phyloP scores from a whole-genome alignment of 2,797 vertebrate species.

The Agapornis canus region DNA sequence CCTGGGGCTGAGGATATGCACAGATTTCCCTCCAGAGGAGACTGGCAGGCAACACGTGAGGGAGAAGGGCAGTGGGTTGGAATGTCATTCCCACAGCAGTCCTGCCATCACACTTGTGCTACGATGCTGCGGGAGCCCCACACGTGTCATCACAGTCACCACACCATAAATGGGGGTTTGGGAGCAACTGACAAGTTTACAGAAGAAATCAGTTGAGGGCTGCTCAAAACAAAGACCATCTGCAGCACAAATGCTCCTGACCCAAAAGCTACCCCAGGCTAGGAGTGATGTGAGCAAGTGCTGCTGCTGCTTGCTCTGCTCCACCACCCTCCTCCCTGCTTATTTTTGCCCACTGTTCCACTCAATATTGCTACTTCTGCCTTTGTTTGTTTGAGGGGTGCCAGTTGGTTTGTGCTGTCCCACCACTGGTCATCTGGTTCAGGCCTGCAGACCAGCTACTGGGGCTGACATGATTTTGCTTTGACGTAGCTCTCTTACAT shows the following conservation, averaged over 20 bases:
- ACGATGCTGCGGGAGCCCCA: background rate
- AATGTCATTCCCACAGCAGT: background rate
- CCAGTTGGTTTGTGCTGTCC: background rate
- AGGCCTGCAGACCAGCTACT: background rate
- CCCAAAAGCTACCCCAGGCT: background rate
- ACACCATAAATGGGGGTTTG: background rate
- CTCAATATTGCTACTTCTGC: background rate
- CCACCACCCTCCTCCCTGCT: background rate
- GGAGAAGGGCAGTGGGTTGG: background rate
- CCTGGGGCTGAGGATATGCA: background rate
- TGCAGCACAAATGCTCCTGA: background rate
- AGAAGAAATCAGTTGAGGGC: background rate
- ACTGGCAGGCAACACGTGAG: rapidly evolving
- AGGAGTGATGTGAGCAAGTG: background rate
- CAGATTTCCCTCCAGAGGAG: background rate
- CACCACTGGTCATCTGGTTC: background rate
- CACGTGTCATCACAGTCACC: background rate
- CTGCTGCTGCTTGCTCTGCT: background rate
- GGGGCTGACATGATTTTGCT: background rate
- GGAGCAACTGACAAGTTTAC: background rate
- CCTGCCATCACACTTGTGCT: background rate
- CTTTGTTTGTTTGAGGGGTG: background rate
- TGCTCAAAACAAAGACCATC: background rate
- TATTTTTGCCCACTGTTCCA: background rate
- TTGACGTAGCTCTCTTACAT: background rate